phyloP scores from a whole-genome alignment of 2,888 invertebrate species.

The Mylabris sibirica region DNA sequence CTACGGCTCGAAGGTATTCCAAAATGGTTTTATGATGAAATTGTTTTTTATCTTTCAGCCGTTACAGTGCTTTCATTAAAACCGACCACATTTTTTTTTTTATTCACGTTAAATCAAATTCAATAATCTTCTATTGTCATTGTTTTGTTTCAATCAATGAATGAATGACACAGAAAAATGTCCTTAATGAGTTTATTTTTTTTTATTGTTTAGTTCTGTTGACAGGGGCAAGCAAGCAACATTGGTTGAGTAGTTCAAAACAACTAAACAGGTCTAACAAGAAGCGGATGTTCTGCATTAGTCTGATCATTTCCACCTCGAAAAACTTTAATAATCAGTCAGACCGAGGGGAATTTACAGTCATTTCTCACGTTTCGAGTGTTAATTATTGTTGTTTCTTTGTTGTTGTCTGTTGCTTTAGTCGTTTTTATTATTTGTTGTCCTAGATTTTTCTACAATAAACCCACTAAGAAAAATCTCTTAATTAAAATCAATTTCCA shows the following conservation, averaged over 20 bases:
- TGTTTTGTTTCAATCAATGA: conserved; percentile 20
- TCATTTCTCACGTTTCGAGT: conserved; percentile 41
- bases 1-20: conserved; percentile 14
- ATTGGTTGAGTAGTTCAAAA: conserved; percentile 34
- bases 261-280: conserved; percentile 43
- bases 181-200: conserved; percentile 24
- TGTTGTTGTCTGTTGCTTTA: conserved; percentile 9
- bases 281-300: conserved; percentile 53
- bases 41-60: background rate
- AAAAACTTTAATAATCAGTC: conserved; percentile 43
- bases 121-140: conserved; percentile 32
- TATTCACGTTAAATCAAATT: conserved; percentile 24
- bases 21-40: conserved; percentile 22
- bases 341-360: conserved; percentile 34
- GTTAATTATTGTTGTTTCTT: conserved; percentile 23
- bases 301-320: conserved; percentile 51
- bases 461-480: conserved; percentile 19
- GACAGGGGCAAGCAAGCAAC: conserved; percentile 15
- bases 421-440: background rate
- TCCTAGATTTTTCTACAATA: background rate
- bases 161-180: background rate
- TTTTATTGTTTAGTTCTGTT: background rate
- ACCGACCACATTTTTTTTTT: conserved; percentile 23
- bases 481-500: conserved; percentile 5
- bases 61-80: conserved; percentile 29